Evolutionary conservation across 2,113 vertebrate genomes (phyloP), one percentile per base, ranked within the genome.

Genomic region (Zosterops hypoxanthus): DNA sequence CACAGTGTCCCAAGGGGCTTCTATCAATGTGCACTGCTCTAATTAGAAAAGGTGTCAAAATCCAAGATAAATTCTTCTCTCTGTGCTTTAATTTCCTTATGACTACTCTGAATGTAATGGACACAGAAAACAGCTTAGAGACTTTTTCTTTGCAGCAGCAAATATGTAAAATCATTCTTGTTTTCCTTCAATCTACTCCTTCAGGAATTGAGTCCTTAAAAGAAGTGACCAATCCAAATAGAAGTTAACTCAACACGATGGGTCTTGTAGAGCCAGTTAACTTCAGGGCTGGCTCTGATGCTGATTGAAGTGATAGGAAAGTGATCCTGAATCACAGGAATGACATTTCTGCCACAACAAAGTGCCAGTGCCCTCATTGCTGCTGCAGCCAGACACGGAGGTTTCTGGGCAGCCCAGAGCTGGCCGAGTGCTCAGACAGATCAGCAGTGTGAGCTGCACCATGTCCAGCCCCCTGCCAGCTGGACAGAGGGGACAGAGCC

Each of bases 211-310:
- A 55, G 24, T 68, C 29, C 17, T 44, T 66, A 61, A 66, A 92
- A 88, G 47, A 95, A 89, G 20, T 91, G 75, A 92, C 71, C 90
- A 92, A n/a, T 73, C 71, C 53, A 73, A 65, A 88, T 42, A 80
- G 60, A 91, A 80, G 6, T 34, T 93, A 93, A 88, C 90, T 93
- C 52, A 82, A 59, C 73, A 39, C 47, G 66, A 94, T 71, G 44
- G 68, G n/a, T 56, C 20, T 5, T 77, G 18, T 77, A 88, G 71
- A 78, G 47, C 68, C 88, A 78, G 78, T 66, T 94, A 41, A 80
- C 91, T 92, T 75, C 83, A 83, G 87, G 78, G 75, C 88, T 90
- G 71, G 34, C 36, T 82, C 56, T 88, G 39, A 72, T 86, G 79
- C 60, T 21, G 14, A 39, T 0, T 26, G 71, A 90, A 95, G 55